Conservation (phyloP, 1,140 invertebrate genomes). For the Caenorhabditis latens region DNA sequence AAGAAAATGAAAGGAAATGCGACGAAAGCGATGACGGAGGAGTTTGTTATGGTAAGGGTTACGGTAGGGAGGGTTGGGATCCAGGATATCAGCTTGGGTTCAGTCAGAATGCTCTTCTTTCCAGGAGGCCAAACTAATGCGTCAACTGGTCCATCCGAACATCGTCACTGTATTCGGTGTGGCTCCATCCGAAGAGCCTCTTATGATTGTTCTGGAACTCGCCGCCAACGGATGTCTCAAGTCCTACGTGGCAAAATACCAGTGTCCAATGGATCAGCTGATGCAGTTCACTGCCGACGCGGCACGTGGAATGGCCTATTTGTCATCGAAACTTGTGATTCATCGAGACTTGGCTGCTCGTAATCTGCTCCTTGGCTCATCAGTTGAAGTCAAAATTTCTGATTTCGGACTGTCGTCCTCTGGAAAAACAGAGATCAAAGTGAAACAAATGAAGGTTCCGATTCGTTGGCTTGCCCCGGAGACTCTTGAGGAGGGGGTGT, state of each 20-base stretch:
- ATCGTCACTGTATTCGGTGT: conserved; percentile 64
- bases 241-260: background rate
- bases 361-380: conserved; percentile 58
- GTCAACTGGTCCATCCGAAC: conserved; percentile 67
- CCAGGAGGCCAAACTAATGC: conserved; percentile 59
- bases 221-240: conserved; percentile 47
- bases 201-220: conserved; percentile 65
- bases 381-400: conserved; percentile 64
- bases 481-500: conserved; percentile 83
- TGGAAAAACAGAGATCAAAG: background rate
- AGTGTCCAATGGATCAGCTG: conserved; percentile 43
- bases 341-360: conserved; percentile 63
- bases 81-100: no score
- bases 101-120: no score
- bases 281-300: conserved; percentile 53
- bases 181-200: conserved; percentile 63
- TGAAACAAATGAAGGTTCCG: conserved; percentile 69
- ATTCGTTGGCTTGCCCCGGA: conserved; percentile 68
- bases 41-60: conserved; percentile 82
- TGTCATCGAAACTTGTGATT: conserved; percentile 45
- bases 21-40: conserved; percentile 94
- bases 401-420: conserved; percentile 66
- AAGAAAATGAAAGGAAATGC: conserved; percentile 94
- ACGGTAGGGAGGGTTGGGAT: no score
- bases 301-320: conserved; percentile 65